These are phyloP conservation scores for Podocnemis expansa DNA, from an alignment of 2,113 vertebrate genomes.

Conservation along the genomic window DNA sequence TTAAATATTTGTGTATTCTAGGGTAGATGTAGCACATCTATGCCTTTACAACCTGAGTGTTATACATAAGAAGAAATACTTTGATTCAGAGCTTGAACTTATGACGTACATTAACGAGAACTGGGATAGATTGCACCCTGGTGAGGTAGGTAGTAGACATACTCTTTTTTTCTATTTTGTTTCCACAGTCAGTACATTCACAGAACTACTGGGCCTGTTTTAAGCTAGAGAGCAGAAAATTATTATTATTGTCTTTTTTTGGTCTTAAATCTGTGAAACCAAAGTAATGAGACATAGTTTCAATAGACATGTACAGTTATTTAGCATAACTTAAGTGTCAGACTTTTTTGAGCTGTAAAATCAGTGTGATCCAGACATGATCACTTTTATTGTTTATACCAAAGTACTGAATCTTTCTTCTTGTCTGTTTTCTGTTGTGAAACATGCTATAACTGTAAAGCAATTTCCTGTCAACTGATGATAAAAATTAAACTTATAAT, in stretches of 20 bases:
- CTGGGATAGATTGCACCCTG: conserved; percentile 95
- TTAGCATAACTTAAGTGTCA: not conserved
- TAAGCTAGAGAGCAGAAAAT: not conserved
- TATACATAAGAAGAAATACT: conserved; percentile 99
- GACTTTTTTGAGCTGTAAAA: not conserved
- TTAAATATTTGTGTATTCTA: conserved; percentile 74
- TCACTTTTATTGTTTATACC: not conserved
- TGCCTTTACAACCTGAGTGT: conserved; percentile 98
- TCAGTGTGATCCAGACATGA: not conserved
- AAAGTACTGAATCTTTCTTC: not conserved
- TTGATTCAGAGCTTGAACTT: conserved; percentile 96
- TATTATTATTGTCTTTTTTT: not conserved
- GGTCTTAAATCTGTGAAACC: not conserved
- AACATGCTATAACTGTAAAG: not conserved
- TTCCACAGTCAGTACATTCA: not conserved
- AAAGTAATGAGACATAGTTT: not conserved
- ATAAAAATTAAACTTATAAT: not conserved
- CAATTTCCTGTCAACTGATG: not conserved
- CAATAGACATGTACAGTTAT: not conserved
- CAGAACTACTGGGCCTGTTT: not conserved
- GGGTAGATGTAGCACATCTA: conserved; percentile 97
- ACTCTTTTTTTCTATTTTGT: conserved; percentile 26
- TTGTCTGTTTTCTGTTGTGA: not conserved
- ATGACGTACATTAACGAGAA: conserved; percentile 97
- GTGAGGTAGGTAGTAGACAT: conserved; percentile 83